These are phyloP conservation scores for Teleopsis dalmanni DNA, from an alignment of 1,140 invertebrate genomes.

Conservation along the genomic window DNA sequence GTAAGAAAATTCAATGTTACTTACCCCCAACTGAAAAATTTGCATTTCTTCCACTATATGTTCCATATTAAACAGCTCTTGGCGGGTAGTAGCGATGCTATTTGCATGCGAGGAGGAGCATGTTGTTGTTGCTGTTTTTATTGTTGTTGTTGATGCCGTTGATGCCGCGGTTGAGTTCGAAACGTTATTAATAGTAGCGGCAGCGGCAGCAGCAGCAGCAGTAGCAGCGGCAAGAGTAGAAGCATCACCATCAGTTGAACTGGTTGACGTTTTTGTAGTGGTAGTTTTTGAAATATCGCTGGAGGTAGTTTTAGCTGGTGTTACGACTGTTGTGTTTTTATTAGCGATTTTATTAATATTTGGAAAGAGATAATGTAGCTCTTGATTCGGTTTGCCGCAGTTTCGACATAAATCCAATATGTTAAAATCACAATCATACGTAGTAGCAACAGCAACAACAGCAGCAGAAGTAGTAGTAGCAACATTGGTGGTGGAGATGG, in stretches of 20 bases:
- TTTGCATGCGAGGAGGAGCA: slow-evolving; percentile 1
- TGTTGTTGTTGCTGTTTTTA: slow-evolving; percentile 4
- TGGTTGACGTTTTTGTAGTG: background rate
- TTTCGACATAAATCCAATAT: slow-evolving; percentile 11
- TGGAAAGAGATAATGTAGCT: slow-evolving; percentile 14
- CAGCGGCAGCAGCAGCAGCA: background rate
- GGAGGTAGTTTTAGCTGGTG: background rate
- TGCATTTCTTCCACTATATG: slow-evolving; percentile 16
- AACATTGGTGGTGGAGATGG: background rate
- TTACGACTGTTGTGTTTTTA: background rate
- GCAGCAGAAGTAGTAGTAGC: background rate
- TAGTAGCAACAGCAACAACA: background rate
- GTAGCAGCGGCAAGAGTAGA: slow-evolving; percentile 3
- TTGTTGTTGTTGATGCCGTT: background rate
- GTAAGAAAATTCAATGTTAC: slow-evolving; percentile 7
- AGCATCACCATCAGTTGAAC: background rate
- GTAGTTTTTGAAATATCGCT: background rate
- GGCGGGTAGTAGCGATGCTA: background rate
- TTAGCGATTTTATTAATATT: background rate
- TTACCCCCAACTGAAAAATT: slow-evolving; percentile 12
- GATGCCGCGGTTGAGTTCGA: background rate
- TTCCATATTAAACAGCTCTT: slow-evolving; percentile 9
- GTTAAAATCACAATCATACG: slow-evolving; percentile 1
- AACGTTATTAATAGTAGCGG: background rate
- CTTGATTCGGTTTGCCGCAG: slow-evolving; percentile 12